Conservation (phyloP, 2,888 invertebrate species). For the Augiades crinisus region DNA sequence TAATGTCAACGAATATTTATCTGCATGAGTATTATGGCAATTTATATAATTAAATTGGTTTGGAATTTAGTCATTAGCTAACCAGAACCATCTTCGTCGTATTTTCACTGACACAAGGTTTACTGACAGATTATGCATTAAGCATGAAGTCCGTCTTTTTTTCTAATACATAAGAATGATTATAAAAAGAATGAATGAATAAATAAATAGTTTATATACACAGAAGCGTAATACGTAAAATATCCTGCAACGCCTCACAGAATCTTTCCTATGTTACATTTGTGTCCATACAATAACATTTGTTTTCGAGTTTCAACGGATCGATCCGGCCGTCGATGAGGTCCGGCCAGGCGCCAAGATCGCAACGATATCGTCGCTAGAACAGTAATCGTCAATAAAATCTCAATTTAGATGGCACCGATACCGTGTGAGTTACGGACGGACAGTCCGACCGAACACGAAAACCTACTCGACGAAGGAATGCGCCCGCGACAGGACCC, state of each 20-base stretch:
- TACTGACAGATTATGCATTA: no score
- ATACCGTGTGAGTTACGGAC: conserved; percentile 79
- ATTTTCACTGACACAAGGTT: no score
- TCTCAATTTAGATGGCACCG: conserved; percentile 81
- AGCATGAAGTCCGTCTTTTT: no score
- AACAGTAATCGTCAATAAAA: conserved; percentile 81
- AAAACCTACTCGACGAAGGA: conserved; percentile 78
- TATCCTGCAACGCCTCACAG: no score
- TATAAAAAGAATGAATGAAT: no score
- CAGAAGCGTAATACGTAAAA: no score
- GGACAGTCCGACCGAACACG: conserved; percentile 70
- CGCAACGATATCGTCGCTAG: conserved; percentile 78
- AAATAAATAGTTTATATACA: no score
- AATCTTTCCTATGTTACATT: not conserved
- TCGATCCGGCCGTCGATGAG: conserved; percentile 41
- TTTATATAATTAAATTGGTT: conserved; percentile 6
- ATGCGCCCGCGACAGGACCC: conserved; percentile 73
- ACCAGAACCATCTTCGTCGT: no score
- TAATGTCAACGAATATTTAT: conserved; percentile 40
- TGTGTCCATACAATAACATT: conserved; percentile 17
- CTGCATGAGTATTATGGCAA: conserved; percentile 14
- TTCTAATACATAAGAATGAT: no score
- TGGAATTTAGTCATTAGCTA: not conserved
- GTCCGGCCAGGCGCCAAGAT: conserved; percentile 74
- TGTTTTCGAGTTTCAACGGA: conserved; percentile 32